A percentile compares a stretch with the other conserved stretches of the same genome.
Evolutionary conservation across 2,113 vertebrate genomes (phyloP).

Genomic region (Atractosteus spatula): DNA sequence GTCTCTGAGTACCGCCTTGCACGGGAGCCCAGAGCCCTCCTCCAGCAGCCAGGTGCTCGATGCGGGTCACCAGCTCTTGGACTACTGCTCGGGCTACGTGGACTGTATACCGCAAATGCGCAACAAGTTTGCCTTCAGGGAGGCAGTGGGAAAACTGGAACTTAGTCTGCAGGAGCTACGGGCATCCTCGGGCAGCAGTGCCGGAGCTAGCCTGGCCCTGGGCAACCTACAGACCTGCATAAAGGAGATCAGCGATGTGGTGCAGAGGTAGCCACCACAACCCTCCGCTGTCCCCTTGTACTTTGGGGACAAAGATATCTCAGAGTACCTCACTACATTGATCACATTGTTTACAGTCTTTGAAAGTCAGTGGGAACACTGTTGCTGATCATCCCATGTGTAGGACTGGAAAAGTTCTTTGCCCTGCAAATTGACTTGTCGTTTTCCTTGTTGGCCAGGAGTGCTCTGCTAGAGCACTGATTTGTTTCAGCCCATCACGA

Average conservation of each 20-base stretch:
- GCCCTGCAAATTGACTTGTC: too few species aligned
- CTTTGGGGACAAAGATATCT: constrained; percentile 69
- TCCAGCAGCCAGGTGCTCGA: constrained; percentile 92
- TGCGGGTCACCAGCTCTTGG: constrained; percentile 91
- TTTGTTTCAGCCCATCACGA: too few species aligned
- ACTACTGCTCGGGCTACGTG: constrained; percentile 97
- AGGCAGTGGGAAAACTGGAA: constrained; percentile 94
- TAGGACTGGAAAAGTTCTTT: too few species aligned
- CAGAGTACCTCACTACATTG: constrained; percentile 74
- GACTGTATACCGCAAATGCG: constrained; percentile 96
- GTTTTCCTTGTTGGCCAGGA: too few species aligned
- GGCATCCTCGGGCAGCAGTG: constrained; percentile 80
- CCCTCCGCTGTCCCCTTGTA: constrained; percentile 61
- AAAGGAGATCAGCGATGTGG: constrained; percentile 96
- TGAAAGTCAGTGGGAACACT: too few species aligned
- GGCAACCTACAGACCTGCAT: constrained; percentile 94
- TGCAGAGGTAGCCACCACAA: constrained; percentile 90
- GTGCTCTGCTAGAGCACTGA: too few species aligned
- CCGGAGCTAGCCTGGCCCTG: constrained; percentile 79
- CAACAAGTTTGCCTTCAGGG: constrained; percentile 97
- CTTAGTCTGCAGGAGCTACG: constrained; percentile 93
- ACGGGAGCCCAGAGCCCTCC: constrained; percentile 68
- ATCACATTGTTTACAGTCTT: constrained; percentile 4
- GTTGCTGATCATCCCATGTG: too few species aligned
- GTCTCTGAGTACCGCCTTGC: constrained; percentile 81